Evolutionary conservation across 2,797 vertebrate species (phyloP), one percentile per base, ranked within the genome.

Genomic region (Anomalospiza imberbis): DNA sequence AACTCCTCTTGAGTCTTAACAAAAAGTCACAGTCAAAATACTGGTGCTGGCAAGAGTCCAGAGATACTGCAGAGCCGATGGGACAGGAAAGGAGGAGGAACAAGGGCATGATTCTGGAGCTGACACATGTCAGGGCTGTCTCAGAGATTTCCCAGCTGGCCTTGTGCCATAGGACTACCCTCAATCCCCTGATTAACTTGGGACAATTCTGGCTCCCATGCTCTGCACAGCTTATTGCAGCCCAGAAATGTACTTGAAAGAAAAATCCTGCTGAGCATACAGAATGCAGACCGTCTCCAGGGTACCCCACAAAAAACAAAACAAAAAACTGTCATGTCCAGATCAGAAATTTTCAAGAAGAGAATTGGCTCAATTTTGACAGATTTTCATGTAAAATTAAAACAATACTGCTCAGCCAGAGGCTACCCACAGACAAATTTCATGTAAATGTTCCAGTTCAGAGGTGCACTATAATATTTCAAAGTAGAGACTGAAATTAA

Each of bases 1-100:
- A 98, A 95, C 83, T 98, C 97, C 94, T 97, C 96, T 25, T 85
- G 22, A 97, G 96, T 63, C 76, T 70, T n/a, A 96, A 97, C 31
- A 88, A 75, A 3, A 91, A 3, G 97, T 98, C n/a, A 15, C 66
- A 22, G 16, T 10, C 14, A 61, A 63, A 21, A 85, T 7, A 9
- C 4, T 1, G 0, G 19, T 17, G 34, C 16, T 26, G 26, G 51
- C 5, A 38, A 51, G 24, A 65, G 10, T 32, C 36, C 55, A 31
- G 70, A 88, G 51, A 22, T 54, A 54, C 0, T 26, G 10, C 20
- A 29, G 16, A 75, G 31, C 55, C 73, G 19, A 70, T 4, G 5
- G 54, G 47, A 70, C 38, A 78, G 44, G 7, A 88, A 58, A 68
- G 24, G 7, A 88, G 11, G 6, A 89, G 10, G 7, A 60, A 55